Evolutionary conservation across 2,888 invertebrate species (phyloP).

Genomic region (Drosophila austrosaltans): DNA sequence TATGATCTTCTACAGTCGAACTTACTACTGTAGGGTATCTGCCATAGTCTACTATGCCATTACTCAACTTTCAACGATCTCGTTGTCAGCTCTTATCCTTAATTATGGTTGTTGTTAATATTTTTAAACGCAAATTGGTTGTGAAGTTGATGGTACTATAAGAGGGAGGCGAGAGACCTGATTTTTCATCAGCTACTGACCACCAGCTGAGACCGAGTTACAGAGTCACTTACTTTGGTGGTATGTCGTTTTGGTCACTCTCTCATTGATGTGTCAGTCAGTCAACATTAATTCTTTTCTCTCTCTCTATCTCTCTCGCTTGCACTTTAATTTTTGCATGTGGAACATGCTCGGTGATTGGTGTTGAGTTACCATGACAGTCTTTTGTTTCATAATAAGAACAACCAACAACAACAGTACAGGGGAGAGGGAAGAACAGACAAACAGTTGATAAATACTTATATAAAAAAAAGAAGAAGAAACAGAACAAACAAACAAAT

Average conservation of each 20-base stretch:
- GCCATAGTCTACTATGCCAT: slow-evolving; percentile 1
- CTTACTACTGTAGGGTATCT: neutral
- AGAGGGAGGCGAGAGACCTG: slow-evolving; percentile 20
- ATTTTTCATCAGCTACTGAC: slow-evolving; percentile 23
- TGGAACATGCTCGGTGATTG: slow-evolving; percentile 34
- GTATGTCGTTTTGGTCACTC: slow-evolving; percentile 34
- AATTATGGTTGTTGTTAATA: slow-evolving; percentile 44
- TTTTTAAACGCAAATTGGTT: slow-evolving; percentile 67
- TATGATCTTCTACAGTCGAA: too few relatives aligned
- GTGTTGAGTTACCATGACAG: slow-evolving; percentile 48
- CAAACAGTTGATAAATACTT: slow-evolving; percentile 1
- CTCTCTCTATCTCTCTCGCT: slow-evolving; percentile 22
- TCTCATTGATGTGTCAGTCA: slow-evolving; percentile 57
- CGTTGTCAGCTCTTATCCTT: slow-evolving; percentile 13
- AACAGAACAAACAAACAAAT: neutral
- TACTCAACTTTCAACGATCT: neutral
- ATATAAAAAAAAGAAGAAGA: neutral
- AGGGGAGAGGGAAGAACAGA: slow-evolving; percentile 20
- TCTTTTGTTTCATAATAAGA: slow-evolving; percentile 27
- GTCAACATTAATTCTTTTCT: slow-evolving; percentile 45
- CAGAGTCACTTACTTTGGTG: neutral
- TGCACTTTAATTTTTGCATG: slow-evolving; percentile 27
- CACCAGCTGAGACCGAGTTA: slow-evolving; percentile 10
- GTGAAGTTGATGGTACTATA: slow-evolving; percentile 36
- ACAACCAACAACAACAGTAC: slow-evolving; percentile 44